Conservation (phyloP, 2,113 vertebrate species). For the Xenopus laevis region DNA sequence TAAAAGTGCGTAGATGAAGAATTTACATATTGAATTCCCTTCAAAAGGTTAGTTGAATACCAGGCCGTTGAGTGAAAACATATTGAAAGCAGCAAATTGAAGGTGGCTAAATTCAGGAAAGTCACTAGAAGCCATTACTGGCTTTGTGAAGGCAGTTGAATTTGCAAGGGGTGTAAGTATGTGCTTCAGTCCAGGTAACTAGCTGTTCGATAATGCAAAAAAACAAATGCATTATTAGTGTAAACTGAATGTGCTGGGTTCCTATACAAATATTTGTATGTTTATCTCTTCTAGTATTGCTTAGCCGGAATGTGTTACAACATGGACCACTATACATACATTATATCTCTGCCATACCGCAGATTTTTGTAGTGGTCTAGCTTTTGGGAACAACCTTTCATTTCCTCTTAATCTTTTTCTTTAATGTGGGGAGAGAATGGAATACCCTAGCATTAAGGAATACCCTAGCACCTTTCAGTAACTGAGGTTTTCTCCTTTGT, state of each 20-base stretch:
- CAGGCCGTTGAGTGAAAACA: constrained; percentile 53
- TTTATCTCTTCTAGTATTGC: too few species aligned
- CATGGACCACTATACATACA: too few species aligned
- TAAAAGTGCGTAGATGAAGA: constrained; percentile 54
- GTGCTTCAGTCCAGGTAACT: background rate
- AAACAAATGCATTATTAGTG: too few species aligned
- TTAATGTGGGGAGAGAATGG: too few species aligned
- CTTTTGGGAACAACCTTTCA: too few species aligned
- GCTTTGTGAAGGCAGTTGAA: background rate
- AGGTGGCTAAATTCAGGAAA: constrained; percentile 5
- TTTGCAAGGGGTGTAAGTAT: constrained; percentile 10
- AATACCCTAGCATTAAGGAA: too few species aligned
- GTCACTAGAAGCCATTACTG: background rate
- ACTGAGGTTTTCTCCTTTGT: too few species aligned
- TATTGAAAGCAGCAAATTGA: constrained; percentile 51
- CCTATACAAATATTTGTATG: too few species aligned
- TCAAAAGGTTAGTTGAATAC: constrained; percentile 57
- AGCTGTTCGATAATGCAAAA: background rate
- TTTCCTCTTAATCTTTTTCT: too few species aligned
- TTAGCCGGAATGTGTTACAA: too few species aligned
- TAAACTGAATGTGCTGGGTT: background rate
- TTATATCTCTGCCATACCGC: background rate
- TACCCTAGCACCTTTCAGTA: too few species aligned
- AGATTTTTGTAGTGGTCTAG: background rate
- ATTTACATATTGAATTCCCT: constrained; percentile 69